Percentiles rank a stretch among this genome's conserved stretches.
phyloP scores from a whole-genome alignment of 2,797 vertebrate genomes.

The Simalia tracyae region DNA sequence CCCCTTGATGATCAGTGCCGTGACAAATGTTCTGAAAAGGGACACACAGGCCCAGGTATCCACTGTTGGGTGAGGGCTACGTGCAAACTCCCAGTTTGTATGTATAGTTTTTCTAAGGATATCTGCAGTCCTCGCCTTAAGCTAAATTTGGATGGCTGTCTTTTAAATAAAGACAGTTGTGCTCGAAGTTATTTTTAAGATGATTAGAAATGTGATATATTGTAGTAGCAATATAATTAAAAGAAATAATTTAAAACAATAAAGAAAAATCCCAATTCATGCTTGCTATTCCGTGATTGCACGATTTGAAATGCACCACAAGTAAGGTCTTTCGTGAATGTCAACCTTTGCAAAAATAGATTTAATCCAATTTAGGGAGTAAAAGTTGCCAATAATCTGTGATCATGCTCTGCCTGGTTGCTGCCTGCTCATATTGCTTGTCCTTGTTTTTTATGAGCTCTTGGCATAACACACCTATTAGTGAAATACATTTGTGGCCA shows the following conservation, averaged over 20 bases:
- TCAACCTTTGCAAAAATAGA: constrained; percentile 4
- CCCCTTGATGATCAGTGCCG: not conserved
- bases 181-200: not conserved
- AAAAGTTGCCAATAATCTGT: not conserved
- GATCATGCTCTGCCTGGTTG: constrained; percentile 8
- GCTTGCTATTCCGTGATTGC: not conserved
- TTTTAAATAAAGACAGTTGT: not conserved
- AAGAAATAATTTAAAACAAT: not conserved
- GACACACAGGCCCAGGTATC: not conserved
- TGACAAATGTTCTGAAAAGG: not conserved
- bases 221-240: not conserved
- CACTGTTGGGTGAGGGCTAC: not conserved
- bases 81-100: not conserved
- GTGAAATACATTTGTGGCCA: constrained; percentile 10
- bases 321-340: not conserved
- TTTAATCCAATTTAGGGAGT: constrained; percentile 16
- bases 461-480: constrained; percentile 13
- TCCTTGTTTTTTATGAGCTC: not conserved
- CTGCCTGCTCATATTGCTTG: constrained; percentile 5
- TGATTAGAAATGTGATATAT: not conserved
- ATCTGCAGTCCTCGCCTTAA: not conserved
- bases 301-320: not conserved
- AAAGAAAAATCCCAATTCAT: not conserved
- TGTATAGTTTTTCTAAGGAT: not conserved
- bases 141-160: not conserved